These are phyloP conservation scores for Cephalopachus bancanus DNA, from an alignment of 2,797 vertebrate species.

Conservation along the genomic window DNA sequence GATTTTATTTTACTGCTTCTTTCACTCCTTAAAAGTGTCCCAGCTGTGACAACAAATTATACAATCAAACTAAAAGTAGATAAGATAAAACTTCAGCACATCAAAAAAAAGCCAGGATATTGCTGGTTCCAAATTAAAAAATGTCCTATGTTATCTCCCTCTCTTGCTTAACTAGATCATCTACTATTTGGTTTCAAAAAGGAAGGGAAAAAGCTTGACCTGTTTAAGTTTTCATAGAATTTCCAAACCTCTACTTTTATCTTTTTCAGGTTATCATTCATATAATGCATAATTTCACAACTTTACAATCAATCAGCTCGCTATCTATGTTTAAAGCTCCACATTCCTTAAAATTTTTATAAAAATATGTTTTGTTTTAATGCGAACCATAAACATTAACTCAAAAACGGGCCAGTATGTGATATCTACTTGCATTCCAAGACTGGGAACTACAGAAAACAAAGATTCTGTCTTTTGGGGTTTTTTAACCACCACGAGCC, in stretches of 20 bases:
- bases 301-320: background rate
- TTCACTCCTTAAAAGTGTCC: background rate
- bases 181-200: background rate
- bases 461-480: background rate
- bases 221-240: slow-evolving; percentile 30
- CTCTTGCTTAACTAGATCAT: background rate
- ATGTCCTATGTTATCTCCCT: background rate
- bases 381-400: background rate
- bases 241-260: slow-evolving; percentile 25
- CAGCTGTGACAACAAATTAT: slow-evolving; percentile 30
- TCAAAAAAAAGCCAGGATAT: slow-evolving; percentile 25
- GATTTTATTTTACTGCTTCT: background rate
- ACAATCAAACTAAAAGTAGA: slow-evolving; percentile 17
- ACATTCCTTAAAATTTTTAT: background rate
- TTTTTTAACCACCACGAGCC: background rate
- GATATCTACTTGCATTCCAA: background rate
- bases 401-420: background rate
- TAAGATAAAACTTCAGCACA: background rate
- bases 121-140: slow-evolving; percentile 1
- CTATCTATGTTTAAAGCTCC: background rate
- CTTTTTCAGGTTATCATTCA: slow-evolving; percentile 15
- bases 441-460: background rate
- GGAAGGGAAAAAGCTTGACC: background rate
- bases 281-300: slow-evolving; percentile 10
- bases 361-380: background rate